These are phyloP conservation scores for Dryas iulia DNA, from an alignment of 1,140 invertebrate species.

Conservation along the genomic window DNA sequence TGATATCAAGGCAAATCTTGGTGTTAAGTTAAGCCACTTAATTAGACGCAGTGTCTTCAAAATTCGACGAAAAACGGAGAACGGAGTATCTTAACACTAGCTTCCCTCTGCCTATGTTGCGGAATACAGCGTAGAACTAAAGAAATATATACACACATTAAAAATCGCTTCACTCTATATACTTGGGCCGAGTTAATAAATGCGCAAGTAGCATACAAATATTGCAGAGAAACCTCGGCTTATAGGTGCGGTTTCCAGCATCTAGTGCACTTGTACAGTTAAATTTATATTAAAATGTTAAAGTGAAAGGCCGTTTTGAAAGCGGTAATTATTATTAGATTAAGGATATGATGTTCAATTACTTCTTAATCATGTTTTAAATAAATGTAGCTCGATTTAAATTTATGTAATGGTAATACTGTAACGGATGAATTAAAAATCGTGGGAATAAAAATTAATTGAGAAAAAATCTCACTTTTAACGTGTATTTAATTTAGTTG, in stretches of 20 bases:
- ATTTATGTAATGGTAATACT: not conserved
- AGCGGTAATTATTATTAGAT: slow-evolving; percentile 38
- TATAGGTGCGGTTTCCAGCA: slow-evolving; percentile 39
- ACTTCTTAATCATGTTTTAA: slow-evolving; percentile 17
- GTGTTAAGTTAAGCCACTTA: too few species aligned
- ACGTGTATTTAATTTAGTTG: too few species aligned
- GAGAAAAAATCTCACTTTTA: not conserved
- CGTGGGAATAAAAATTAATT: not conserved
- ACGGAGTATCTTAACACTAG: too few species aligned
- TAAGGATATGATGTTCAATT: slow-evolving; percentile 27
- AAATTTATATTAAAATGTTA: slow-evolving; percentile 41
- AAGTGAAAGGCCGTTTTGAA: slow-evolving; percentile 50
- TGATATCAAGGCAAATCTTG: too few species aligned
- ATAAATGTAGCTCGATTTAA: not conserved
- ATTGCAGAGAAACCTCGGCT: slow-evolving; percentile 41
- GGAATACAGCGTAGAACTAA: too few species aligned
- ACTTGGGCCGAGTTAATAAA: slow-evolving; percentile 28
- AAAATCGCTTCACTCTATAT: not conserved
- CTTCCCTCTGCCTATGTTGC: too few species aligned
- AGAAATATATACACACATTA: not conserved
- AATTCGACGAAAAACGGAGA: too few species aligned
- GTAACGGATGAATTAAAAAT: not conserved
- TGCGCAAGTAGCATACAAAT: slow-evolving; percentile 39
- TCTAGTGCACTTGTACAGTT: slow-evolving; percentile 39
- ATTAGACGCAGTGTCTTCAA: too few species aligned